phyloP scores from a whole-genome alignment of 2,888 invertebrate species.

The Dryomyza anilis region DNA sequence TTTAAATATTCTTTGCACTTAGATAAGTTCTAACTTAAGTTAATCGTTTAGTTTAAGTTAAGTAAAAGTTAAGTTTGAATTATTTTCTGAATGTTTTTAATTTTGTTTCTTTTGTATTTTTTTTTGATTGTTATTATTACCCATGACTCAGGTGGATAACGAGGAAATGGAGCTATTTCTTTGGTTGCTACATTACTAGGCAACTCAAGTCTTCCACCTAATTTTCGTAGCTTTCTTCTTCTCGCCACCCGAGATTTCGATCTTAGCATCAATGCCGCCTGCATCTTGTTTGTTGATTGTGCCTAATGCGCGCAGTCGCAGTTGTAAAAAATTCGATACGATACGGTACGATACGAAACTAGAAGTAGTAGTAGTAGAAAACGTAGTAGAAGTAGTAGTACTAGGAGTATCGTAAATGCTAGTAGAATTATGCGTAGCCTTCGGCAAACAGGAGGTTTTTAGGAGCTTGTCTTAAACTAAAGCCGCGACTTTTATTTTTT shows the following conservation, averaged over 20 bases:
- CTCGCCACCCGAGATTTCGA: slow-evolving; percentile 85
- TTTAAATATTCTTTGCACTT: slow-evolving; percentile 52
- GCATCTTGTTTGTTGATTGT: slow-evolving; percentile 66
- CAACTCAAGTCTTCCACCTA: slow-evolving; percentile 79
- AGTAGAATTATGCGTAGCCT: slow-evolving; percentile 22
- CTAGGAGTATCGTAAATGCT: slow-evolving; percentile 23
- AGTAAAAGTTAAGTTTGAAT: no score
- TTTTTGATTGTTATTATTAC: slow-evolving; percentile 59
- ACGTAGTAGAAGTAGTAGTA: slow-evolving; percentile 28
- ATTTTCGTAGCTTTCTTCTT: slow-evolving; percentile 76
- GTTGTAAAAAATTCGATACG: slow-evolving; percentile 28
- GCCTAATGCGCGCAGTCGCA: slow-evolving; percentile 26
- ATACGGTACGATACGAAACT: no score
- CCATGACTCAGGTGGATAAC: slow-evolving; percentile 82
- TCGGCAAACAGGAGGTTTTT: slow-evolving; percentile 35
- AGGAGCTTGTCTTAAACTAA: slow-evolving; percentile 56
- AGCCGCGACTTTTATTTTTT: slow-evolving; percentile 37
- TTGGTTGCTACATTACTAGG: slow-evolving; percentile 88
- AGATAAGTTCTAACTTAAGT: slow-evolving; percentile 35
- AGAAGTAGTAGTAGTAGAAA: slow-evolving; percentile 4
- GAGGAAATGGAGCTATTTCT: slow-evolving; percentile 85
- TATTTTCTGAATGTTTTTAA: slow-evolving; percentile 39
- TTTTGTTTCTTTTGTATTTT: slow-evolving; percentile 33
- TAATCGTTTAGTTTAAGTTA: slow-evolving; percentile 34
- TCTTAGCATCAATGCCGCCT: slow-evolving; percentile 91